Percentiles rank a stretch among this genome's conserved stretches.
These are phyloP conservation scores for Harpagifer antarcticus DNA, from an alignment of 2,797 vertebrate species.

Conservation along the genomic window DNA sequence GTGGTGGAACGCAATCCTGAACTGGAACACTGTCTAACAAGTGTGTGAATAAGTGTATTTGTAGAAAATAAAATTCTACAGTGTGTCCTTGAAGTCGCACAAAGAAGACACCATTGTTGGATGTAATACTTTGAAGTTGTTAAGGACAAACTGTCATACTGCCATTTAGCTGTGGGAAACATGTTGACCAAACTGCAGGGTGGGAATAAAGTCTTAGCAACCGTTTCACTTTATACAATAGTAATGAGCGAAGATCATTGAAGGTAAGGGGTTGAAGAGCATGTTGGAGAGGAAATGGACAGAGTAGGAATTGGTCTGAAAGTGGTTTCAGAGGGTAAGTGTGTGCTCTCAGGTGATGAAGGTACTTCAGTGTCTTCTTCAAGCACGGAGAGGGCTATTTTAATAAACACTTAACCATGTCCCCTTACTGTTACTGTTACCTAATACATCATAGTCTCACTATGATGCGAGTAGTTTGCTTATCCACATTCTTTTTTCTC, in stretches of 20 bases:
- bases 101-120: conserved; percentile 33
- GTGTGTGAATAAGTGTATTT: conserved; percentile 19
- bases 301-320: neutral
- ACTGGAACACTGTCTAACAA: conserved; percentile 37
- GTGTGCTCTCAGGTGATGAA: conserved; percentile 1
- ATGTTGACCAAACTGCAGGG: conserved; percentile 52
- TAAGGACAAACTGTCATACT: conserved; percentile 55
- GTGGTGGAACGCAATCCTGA: neutral
- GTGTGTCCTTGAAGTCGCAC: conserved; percentile 11
- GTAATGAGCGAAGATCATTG: conserved; percentile 31
- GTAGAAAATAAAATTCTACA: neutral
- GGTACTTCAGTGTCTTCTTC: neutral
- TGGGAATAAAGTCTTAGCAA: conserved; percentile 23
- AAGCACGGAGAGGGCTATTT: neutral
- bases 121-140: conserved; percentile 29
- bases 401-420: neutral
- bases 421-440: neutral
- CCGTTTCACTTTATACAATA: conserved; percentile 23
- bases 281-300: conserved; percentile 4
- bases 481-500: too few species aligned
- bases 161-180: conserved; percentile 52
- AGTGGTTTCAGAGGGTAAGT: conserved; percentile 11
- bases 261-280: neutral
- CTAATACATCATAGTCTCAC: neutral
- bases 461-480: neutral